Conservation (phyloP, 1,140 invertebrate species). For the Solenopsis fugax region DNA sequence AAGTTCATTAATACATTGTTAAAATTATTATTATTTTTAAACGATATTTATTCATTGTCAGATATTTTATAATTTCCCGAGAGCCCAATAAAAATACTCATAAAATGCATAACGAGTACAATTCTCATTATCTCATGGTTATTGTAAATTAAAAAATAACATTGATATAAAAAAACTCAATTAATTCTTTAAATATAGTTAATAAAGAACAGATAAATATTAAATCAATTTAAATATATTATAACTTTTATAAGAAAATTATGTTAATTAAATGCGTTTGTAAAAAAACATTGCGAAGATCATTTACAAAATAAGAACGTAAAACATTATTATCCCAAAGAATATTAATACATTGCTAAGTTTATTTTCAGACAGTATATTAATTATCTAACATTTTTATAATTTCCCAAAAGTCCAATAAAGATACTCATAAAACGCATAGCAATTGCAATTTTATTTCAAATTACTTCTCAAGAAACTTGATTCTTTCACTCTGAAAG, state of each 20-base stretch:
- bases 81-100: no score
- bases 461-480: not conserved
- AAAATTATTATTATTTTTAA: no score
- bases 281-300: not conserved
- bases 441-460: constrained; percentile 14
- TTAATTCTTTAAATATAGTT: not conserved
- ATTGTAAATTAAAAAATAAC: not conserved
- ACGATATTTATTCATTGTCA: not conserved
- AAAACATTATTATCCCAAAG: no score
- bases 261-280: not conserved
- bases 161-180: not conserved
- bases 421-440: constrained; percentile 19
- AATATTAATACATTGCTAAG: no score
- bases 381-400: not conserved
- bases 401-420: constrained; percentile 6
- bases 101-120: no score
- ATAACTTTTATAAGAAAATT: not conserved
- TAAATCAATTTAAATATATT: not conserved
- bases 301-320: no score
- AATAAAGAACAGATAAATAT: not conserved
- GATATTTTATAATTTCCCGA: no score
- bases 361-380: not conserved
- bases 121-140: not conserved
- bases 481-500: not conserved
- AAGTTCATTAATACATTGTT: no score